Conservation (phyloP, 2,113 vertebrate genomes). For the Heterotilapia buettikoferi region DNA sequence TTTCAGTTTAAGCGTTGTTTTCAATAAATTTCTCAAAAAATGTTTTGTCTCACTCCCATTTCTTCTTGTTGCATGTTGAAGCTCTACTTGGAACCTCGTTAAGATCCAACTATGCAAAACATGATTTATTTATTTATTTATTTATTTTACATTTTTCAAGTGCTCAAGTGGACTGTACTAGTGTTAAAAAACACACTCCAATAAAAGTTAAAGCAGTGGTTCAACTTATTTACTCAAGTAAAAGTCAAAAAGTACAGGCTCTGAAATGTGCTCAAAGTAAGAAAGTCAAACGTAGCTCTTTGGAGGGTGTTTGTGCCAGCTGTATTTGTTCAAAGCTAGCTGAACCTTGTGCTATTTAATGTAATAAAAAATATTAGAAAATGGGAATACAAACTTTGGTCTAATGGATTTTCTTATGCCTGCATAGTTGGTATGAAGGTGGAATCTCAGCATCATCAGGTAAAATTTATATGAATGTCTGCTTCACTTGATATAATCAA, state of each 20-base stretch:
- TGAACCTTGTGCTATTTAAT: not conserved
- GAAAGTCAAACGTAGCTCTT: not conserved
- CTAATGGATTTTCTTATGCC: not conserved
- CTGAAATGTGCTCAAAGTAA: not conserved
- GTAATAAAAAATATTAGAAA: not conserved
- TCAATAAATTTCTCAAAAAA: not conserved
- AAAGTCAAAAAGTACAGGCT: not conserved
- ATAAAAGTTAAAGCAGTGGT: fast-evolving
- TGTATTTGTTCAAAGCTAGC: not conserved
- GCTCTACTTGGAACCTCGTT: not conserved
- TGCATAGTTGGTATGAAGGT: not conserved
- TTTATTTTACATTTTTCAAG: fast-evolving
- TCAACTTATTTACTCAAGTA: not conserved
- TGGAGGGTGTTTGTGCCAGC: not conserved
- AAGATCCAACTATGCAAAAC: not conserved
- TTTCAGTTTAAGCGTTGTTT: not conserved
- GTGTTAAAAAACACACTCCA: not conserved
- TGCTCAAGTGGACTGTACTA: not conserved
- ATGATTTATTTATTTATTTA: not conserved
- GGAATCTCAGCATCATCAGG: not conserved
- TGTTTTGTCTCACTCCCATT: fast-evolving
- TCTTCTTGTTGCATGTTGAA: not conserved
- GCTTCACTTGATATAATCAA: not conserved
- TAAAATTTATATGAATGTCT: not conserved
- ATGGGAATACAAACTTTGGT: fast-evolving